phyloP scores from a whole-genome alignment of 2,113 vertebrate species.

The Nipponia nippon region DNA sequence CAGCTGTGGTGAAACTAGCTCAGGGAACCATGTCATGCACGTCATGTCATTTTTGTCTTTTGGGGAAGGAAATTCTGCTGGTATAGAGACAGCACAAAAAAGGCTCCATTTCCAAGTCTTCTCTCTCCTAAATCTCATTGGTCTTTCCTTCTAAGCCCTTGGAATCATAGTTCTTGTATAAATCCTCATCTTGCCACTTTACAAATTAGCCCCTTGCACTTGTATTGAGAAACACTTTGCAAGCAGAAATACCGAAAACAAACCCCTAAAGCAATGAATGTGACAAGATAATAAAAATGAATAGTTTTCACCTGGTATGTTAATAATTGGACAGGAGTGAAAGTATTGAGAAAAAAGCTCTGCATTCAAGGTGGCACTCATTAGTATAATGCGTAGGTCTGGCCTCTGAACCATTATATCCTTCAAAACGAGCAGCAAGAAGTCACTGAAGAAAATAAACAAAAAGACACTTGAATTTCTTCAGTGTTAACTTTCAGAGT shows the following conservation, averaged over 20 bases:
- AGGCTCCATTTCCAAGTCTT: background rate
- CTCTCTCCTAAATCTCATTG: background rate
- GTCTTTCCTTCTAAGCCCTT: background rate
- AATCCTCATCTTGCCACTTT: background rate
- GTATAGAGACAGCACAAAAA: background rate
- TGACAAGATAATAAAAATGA: background rate
- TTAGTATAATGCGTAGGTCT: conserved; percentile 89
- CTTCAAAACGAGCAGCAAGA: conserved; percentile 93
- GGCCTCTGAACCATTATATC: conserved; percentile 85
- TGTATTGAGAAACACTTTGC: background rate
- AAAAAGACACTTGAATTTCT: background rate
- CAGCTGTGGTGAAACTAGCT: background rate
- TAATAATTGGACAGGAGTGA: conserved; percentile 82
- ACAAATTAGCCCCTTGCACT: background rate
- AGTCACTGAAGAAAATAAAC: conserved; percentile 82
- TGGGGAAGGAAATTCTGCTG: background rate
- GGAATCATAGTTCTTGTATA: background rate
- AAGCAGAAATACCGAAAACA: background rate
- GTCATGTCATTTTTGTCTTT: background rate
- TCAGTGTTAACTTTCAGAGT: background rate
- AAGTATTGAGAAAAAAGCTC: conserved; percentile 95
- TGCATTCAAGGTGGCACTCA: conserved; percentile 96
- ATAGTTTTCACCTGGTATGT: conserved; percentile 86
- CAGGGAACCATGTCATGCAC: background rate
- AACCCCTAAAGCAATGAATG: background rate